phyloP scores from a whole-genome alignment of 2,113 vertebrate species.

The Corythornis vintsioides region DNA sequence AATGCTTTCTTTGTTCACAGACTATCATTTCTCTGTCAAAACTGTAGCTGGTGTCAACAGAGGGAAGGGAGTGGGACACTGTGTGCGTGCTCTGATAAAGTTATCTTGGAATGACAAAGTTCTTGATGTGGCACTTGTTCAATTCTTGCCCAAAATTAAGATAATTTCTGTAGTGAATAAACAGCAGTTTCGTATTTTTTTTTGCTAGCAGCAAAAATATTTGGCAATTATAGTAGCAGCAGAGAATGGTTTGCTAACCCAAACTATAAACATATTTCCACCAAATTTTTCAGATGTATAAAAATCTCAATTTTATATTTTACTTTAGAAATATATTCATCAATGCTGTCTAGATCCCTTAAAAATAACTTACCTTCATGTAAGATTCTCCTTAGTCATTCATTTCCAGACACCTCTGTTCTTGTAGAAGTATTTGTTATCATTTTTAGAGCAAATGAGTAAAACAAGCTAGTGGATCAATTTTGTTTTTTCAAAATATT shows the following conservation, averaged over 20 bases:
- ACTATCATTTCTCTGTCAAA: conserved; percentile 48
- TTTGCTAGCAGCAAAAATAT: neutral
- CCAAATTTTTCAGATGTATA: neutral
- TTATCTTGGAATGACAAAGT: conserved; percentile 37
- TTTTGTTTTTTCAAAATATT: neutral
- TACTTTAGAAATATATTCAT: neutral
- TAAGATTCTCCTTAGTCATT: neutral
- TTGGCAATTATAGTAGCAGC: neutral
- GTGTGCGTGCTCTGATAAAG: conserved; percentile 41
- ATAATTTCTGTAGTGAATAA: neutral
- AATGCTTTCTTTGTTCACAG: neutral
- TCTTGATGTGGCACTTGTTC: neutral
- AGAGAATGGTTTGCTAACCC: neutral
- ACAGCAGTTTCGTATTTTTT: neutral
- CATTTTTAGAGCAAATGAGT: neutral
- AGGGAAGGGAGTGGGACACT: neutral
- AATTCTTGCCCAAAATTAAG: conserved; percentile 2
- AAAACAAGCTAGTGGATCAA: neutral
- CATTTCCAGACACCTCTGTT: neutral
- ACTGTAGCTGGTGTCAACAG: neutral
- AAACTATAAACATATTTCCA: neutral
- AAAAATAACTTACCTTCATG: neutral
- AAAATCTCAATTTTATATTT: neutral
- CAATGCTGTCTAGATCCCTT: neutral
- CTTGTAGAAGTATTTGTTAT: neutral